A percentile compares a stretch with the other conserved stretches of the same genome.
These are phyloP conservation scores for Kryphioiulus occultus DNA, from an alignment of 2,888 invertebrate genomes.

Conservation along the genomic window DNA sequence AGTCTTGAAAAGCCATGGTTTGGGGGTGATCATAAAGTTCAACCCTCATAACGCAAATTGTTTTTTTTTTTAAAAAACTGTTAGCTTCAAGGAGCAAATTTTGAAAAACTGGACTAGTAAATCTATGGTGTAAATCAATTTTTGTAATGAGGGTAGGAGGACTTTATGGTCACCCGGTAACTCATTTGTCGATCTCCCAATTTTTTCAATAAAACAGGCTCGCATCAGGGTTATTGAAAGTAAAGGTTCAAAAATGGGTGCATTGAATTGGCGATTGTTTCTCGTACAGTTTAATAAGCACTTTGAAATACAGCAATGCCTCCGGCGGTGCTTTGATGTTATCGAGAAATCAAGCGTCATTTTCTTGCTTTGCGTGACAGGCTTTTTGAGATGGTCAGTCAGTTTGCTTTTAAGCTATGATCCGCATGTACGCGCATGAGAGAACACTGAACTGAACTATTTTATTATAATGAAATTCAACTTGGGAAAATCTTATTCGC, in stretches of 20 bases:
- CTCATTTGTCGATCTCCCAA: no score
- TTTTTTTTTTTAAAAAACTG: no score
- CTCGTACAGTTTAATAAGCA: background rate
- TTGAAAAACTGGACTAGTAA: no score
- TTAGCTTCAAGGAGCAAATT: no score
- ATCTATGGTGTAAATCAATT: no score
- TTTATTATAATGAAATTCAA: background rate
- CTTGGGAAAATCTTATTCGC: slow-evolving; percentile 3
- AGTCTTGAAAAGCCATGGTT: no score
- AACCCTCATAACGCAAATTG: no score
- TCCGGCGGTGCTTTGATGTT: background rate
- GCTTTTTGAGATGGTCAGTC: slow-evolving; percentile 3
- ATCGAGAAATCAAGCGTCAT: background rate
- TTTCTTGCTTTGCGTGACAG: slow-evolving; percentile 25
- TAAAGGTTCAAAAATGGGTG: background rate
- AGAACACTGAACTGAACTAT: slow-evolving; percentile 4
- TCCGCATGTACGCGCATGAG: background rate
- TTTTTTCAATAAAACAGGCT: no score
- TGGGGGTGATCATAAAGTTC: no score
- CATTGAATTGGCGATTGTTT: slow-evolving; percentile 21
- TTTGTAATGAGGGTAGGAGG: no score
- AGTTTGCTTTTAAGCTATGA: slow-evolving; percentile 14
- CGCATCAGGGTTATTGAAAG: no score
- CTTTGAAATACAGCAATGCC: background rate
- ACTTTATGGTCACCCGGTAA: no score